Evolutionary conservation across 2,888 invertebrate genomes (phyloP), one percentile per base, ranked within the genome.

Genomic region (Cantharis rufa): DNA sequence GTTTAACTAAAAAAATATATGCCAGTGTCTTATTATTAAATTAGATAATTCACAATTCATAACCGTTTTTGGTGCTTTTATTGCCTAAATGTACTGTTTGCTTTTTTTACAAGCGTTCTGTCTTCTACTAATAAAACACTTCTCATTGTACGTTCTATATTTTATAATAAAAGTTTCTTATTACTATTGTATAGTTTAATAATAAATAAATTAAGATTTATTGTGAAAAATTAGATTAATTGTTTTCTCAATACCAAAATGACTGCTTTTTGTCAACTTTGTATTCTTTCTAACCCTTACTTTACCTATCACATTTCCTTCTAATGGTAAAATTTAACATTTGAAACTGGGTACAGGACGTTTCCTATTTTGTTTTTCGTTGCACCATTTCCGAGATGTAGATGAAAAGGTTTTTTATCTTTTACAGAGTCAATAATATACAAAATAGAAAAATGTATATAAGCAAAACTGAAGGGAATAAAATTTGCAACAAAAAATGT

Each of bases 41-140:
- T 77, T 82, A 77, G 71, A 72, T 82, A 82, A 83, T 83, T 81
- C 82, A 81, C 82, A 81, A 82, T 83, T 84, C 83, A 82, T 84
- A 83, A 84, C 83, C 82, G 76, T 75, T 82, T 84, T 83, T 86
- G 86, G 87, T 86, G 86, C 87, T 87, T 86, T 48, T 83, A 84
- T 83, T 85, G 84, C 85, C 86, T 85, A 82, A 84, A 84, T 86
- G 84, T 85, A 86, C 86, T 85, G 74, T 86, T 86, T 85, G 86
- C 85, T 74, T 86, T 86, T 86, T 86, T 86, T 82, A 83, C 81
- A 81, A 80, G 63, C 81, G 80, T 82, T 79, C 79, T 83, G 80
- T 81, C 80, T 80, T 77, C 76, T 78, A 75, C 71, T 75, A 80
- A 81, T 80, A 81, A 81, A 81, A 15, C 32, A 24, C 28, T 69